Conservation (phyloP, 2,113 vertebrate species). For the Atrichornis clamosus region DNA sequence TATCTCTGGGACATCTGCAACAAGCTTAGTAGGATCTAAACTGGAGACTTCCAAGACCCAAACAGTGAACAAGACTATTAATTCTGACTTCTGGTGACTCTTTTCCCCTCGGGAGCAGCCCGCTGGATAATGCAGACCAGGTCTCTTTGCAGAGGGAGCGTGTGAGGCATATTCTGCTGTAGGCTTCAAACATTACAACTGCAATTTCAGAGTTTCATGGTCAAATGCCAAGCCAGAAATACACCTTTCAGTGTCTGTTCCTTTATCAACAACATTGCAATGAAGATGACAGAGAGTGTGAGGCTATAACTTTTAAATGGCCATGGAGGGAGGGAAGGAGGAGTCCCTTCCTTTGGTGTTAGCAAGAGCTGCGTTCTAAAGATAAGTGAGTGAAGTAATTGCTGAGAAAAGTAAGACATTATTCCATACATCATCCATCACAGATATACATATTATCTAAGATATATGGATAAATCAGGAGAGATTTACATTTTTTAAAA, state of each 20-base stretch:
- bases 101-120: accelerated
- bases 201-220: background rate
- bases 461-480: background rate
- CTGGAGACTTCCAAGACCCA: background rate
- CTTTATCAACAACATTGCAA: background rate
- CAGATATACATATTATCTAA: background rate
- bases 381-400: background rate
- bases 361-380: background rate
- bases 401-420: background rate
- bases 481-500: background rate
- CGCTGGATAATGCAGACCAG: background rate
- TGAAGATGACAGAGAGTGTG: background rate
- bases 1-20: background rate
- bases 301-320: background rate
- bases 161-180: background rate
- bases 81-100: background rate
- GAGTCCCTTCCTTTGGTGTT: background rate
- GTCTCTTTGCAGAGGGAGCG: background rate
- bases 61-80: background rate
- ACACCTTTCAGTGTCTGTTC: background rate
- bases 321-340: background rate
- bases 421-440: background rate
- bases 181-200: background rate
- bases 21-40: background rate
- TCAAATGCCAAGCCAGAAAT: background rate